Conservation (phyloP, 2,113 vertebrate species). For the Chloropsis cyanopogon region DNA sequence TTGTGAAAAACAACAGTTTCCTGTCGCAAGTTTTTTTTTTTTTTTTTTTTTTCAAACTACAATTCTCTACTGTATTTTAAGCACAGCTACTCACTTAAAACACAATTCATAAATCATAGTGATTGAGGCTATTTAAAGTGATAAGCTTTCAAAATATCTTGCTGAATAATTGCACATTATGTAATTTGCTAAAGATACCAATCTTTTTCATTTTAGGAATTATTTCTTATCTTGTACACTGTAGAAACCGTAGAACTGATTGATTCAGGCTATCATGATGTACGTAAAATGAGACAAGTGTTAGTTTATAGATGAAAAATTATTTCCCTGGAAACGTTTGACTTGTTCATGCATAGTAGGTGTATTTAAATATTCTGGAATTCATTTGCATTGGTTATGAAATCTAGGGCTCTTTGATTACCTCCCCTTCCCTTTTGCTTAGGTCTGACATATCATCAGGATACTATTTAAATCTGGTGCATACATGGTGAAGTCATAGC, state of each 20-base stretch:
- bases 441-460: not conserved
- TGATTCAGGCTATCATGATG: not conserved
- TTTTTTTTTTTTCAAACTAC: not conserved
- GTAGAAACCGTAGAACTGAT: not conserved
- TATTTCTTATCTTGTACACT: not conserved
- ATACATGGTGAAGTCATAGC: not conserved
- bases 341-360: not conserved
- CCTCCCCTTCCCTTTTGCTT: not conserved
- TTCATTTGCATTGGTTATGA: slow-evolving; percentile 10
- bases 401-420: not conserved
- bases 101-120: not conserved
- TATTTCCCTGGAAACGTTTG: slow-evolving; percentile 13
- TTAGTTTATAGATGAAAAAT: not conserved
- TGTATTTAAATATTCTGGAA: slow-evolving; percentile 16
- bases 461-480: not conserved
- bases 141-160: slow-evolving; percentile 20
- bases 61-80: not conserved
- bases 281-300: not conserved
- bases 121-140: not conserved
- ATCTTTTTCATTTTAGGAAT: not conserved
- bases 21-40: too few relatives aligned
- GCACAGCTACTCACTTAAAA: not conserved
- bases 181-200: slow-evolving; percentile 34
- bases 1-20: too few relatives aligned
- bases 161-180: slow-evolving; percentile 7